A percentile compares a stretch with the other conserved stretches of the same genome.
Evolutionary conservation across 2,888 invertebrate genomes (phyloP).

Genomic region (Trichopoda pennipes): DNA sequence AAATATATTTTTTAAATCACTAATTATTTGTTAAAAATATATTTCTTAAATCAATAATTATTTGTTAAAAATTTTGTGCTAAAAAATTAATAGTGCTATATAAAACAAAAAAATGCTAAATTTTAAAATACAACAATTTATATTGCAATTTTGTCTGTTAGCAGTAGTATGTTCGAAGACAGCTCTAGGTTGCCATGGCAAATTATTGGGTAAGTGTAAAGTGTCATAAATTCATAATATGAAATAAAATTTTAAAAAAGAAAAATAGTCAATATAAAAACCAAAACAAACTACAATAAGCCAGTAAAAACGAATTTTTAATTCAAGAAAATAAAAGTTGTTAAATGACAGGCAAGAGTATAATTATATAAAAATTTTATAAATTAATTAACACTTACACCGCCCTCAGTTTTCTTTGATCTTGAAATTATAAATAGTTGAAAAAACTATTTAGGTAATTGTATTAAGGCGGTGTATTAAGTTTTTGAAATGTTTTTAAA

Average conservation of each 20-base stretch:
- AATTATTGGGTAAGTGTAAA: conserved; percentile 77
- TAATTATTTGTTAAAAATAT: background rate
- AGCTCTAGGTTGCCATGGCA: conserved; percentile 77
- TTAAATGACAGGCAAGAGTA: no score
- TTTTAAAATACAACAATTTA: conserved; percentile 60
- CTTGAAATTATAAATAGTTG: no score
- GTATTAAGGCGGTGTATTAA: no score
- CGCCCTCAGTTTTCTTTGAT: no score
- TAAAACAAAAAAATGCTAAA: conserved; percentile 56
- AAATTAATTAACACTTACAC: no score
- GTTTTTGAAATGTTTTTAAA: no score
- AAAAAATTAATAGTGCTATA: conserved; percentile 28
- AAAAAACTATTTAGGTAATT: no score
- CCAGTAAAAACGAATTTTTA: background rate
- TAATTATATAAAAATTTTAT: no score
- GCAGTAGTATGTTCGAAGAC: conserved; percentile 74
- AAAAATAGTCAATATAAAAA: background rate
- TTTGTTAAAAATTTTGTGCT: conserved; percentile 9
- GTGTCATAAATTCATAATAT: conserved; percentile 32
- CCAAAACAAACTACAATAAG: conserved; percentile 6
- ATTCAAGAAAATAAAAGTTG: no score
- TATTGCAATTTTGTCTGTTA: conserved; percentile 73
- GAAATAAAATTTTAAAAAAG: conserved; percentile 24
- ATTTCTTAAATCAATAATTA: background rate
- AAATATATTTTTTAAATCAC: conserved; percentile 1